Conservation (phyloP, 2,113 vertebrate genomes). For the Sitta europaea region DNA sequence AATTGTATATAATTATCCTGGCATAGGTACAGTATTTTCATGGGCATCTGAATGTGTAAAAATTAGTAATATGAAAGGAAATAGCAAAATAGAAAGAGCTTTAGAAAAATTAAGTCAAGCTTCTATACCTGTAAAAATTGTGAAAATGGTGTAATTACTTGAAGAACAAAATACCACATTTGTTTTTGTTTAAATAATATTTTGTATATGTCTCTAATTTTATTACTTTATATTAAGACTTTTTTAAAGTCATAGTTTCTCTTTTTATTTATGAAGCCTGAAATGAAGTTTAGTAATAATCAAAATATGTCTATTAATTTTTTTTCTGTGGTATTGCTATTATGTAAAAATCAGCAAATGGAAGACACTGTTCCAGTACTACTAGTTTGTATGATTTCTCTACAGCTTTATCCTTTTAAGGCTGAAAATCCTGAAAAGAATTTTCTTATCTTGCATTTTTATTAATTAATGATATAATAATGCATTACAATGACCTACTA, state of each 20-base stretch:
- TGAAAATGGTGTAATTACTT: neutral
- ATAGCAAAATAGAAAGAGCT: neutral
- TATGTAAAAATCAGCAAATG: neutral
- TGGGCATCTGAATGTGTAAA: neutral
- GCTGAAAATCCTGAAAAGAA: neutral
- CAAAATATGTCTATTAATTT: neutral
- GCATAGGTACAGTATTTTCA: neutral
- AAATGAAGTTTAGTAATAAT: neutral
- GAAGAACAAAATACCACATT: neutral
- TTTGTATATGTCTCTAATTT: neutral
- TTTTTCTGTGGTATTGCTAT: neutral
- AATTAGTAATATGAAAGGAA: neutral
- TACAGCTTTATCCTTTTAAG: neutral
- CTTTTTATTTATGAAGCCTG: neutral
- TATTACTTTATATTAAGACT: neutral
- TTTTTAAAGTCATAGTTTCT: neutral
- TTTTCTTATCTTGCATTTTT: neutral
- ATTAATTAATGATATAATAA: neutral
- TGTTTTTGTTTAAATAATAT: neutral
- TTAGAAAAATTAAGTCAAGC: neutral
- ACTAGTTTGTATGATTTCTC: neutral
- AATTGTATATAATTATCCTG: neutral
- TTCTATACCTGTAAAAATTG: neutral
- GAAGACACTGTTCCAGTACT: neutral
- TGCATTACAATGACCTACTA: neutral